Evolutionary conservation across 2,113 vertebrate species (phyloP).

Genomic region (Pachypanchax playfairii): DNA sequence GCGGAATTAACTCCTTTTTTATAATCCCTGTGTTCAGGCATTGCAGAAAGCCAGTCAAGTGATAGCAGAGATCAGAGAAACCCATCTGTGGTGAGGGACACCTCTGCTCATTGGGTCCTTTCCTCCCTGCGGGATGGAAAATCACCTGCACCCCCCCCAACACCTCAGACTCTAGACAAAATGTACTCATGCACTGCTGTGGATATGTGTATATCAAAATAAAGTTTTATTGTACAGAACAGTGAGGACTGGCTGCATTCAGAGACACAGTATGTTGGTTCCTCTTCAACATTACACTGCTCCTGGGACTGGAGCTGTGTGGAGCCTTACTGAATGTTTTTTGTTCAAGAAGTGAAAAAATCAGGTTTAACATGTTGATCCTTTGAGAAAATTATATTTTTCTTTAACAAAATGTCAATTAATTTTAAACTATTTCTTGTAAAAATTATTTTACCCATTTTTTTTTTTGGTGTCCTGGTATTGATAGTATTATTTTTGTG

Average conservation of each 20-base stretch:
- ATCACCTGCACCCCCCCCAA: conserved; percentile 9
- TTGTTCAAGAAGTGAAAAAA: too few relatives aligned
- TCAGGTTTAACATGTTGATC: too few relatives aligned
- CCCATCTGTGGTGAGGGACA: conserved; percentile 92
- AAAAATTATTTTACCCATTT: conserved; percentile 2
- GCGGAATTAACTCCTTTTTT: too few relatives aligned
- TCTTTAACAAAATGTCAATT: conserved; percentile 43
- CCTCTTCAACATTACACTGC: conserved; percentile 15
- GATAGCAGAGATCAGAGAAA: conserved; percentile 97
- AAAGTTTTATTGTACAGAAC: conserved; percentile 82
- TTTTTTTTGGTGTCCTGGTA: conserved; percentile 12
- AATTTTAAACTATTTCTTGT: conserved; percentile 5
- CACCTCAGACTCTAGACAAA: conserved; percentile 59
- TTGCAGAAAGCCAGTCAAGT: conserved; percentile 98
- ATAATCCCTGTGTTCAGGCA: conserved; percentile 78
- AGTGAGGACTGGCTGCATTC: conserved; percentile 81
- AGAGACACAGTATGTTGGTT: conserved; percentile 31
- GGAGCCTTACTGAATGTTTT: too few relatives aligned
- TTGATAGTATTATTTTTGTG: conserved; percentile 15
- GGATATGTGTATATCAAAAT: conserved; percentile 77
- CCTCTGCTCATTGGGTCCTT: conserved; percentile 8
- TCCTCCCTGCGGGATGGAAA: conserved; percentile 33
- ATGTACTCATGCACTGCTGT: conserved; percentile 78
- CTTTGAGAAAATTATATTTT: conserved; percentile 57
- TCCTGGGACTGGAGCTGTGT: too few relatives aligned